These are phyloP conservation scores for Cettia cetti DNA, from an alignment of 2,113 vertebrate species.

Conservation along the genomic window DNA sequence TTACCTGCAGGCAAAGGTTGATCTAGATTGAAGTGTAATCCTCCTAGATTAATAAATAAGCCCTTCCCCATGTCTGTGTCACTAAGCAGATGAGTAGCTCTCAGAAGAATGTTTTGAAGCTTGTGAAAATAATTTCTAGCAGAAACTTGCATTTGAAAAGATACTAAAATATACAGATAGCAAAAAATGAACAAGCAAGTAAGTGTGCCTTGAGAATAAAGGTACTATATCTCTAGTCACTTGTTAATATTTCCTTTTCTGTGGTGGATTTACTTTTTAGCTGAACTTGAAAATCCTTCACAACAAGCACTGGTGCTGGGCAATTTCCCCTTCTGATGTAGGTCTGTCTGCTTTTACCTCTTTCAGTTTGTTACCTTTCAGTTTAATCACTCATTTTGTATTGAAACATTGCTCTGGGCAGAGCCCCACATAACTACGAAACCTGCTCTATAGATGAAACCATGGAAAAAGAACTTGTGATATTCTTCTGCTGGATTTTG, in stretches of 20 bases:
- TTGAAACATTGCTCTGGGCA: not conserved
- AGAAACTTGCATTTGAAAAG: not conserved
- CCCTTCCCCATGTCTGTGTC: constrained; percentile 2
- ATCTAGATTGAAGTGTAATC: not conserved
- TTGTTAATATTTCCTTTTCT: not conserved
- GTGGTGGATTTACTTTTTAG: not conserved
- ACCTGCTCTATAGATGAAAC: not conserved
- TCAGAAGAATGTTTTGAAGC: not conserved
- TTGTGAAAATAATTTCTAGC: not conserved
- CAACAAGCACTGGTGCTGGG: not conserved
- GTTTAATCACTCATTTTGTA: not conserved
- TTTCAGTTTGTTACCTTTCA: not conserved
- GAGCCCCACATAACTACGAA: not conserved
- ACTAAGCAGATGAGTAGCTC: constrained; percentile 2
- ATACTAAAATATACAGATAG: not conserved
- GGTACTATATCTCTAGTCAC: not conserved
- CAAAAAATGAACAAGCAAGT: not conserved
- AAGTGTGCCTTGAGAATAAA: not conserved
- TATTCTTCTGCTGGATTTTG: not conserved
- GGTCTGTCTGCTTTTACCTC: not conserved
- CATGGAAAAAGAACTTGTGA: not conserved
- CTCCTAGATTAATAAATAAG: constrained; percentile 15
- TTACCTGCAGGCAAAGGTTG: constrained; percentile 11
- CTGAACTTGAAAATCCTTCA: not conserved
- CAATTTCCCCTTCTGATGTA: not conserved